phyloP scores from a whole-genome alignment of 2,888 invertebrate species.

The Teleogryllus oceanicus region DNA sequence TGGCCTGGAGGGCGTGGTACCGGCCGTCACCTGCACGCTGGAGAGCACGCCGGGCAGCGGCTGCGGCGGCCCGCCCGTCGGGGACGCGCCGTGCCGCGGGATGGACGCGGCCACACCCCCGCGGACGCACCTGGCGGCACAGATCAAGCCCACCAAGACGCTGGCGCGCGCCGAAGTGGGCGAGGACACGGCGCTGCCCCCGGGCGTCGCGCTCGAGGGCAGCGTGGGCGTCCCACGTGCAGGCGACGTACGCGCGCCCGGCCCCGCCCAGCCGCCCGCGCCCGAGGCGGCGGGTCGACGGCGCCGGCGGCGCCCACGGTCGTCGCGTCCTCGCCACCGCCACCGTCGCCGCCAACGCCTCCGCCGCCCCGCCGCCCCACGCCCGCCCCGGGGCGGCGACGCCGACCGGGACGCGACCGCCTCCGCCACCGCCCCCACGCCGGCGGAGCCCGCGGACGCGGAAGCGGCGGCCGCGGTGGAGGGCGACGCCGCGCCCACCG shows the following conservation, averaged over 20 bases:
- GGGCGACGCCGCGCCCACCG: not conserved
- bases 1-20: not conserved
- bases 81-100: not conserved
- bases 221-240: conserved; percentile 38
- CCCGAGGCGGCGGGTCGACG: not conserved
- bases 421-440: conserved; percentile 35
- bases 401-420: conserved; percentile 24
- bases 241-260: conserved; percentile 27
- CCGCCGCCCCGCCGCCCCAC: conserved; percentile 36
- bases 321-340: not conserved
- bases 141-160: conserved; percentile 50
- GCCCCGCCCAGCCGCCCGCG: not conserved
- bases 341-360: not conserved
- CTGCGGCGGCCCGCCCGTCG: not conserved
- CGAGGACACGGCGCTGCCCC: not conserved
- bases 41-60: not conserved
- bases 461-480: conserved; percentile 28
- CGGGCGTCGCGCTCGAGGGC: conserved; percentile 33
- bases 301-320: not conserved
- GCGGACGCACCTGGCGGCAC: conserved; percentile 36
- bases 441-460: conserved; percentile 25
- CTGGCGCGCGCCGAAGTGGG: conserved; percentile 40
- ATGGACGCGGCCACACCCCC: not conserved
- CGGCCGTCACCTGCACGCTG: not conserved
- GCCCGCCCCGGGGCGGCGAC: conserved; percentile 38